phyloP scores from a whole-genome alignment of 2,797 vertebrate genomes.

The Prunella strophiata region DNA sequence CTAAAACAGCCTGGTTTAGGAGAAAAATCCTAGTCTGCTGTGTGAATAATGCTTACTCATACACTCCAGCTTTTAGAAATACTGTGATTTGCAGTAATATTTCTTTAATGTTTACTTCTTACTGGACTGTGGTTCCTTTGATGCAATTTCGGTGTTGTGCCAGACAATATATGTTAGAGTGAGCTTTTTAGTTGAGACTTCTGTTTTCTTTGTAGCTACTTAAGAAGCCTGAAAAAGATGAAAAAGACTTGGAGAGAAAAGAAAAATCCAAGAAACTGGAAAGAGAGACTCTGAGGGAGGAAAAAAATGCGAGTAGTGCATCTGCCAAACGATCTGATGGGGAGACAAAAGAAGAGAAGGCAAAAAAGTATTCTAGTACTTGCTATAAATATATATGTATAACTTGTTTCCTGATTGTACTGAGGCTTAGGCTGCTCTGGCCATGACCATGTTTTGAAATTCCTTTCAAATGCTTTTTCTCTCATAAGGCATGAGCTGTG shows the following conservation, averaged over 20 bases:
- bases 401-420: conserved; percentile 22
- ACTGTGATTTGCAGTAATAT: background rate
- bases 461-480: background rate
- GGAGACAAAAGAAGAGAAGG: conserved; percentile 89
- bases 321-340: conserved; percentile 86
- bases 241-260: conserved; percentile 89
- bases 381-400: conserved; percentile 56
- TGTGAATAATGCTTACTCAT: conserved; percentile 61
- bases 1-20: conserved; percentile 34
- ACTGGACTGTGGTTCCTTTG: conserved; percentile 38
- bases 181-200: conserved; percentile 71
- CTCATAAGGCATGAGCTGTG: background rate
- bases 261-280: conserved; percentile 91
- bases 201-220: conserved; percentile 86
- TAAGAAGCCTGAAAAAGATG: conserved; percentile 94
- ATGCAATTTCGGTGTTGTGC: conserved; percentile 62
- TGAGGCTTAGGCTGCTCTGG: conserved; percentile 13
- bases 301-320: conserved; percentile 78
- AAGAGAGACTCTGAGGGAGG: conserved; percentile 86
- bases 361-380: conserved; percentile 82
- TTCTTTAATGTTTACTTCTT: conserved; percentile 5
- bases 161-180: conserved; percentile 41
- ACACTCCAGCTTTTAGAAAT: conserved; percentile 66
- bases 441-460: conserved; percentile 5
- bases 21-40: conserved; percentile 3